Base-by-base conservation (phyloP, 2,797 vertebrate genomes). In the Aulostomus chinensis region DNA sequence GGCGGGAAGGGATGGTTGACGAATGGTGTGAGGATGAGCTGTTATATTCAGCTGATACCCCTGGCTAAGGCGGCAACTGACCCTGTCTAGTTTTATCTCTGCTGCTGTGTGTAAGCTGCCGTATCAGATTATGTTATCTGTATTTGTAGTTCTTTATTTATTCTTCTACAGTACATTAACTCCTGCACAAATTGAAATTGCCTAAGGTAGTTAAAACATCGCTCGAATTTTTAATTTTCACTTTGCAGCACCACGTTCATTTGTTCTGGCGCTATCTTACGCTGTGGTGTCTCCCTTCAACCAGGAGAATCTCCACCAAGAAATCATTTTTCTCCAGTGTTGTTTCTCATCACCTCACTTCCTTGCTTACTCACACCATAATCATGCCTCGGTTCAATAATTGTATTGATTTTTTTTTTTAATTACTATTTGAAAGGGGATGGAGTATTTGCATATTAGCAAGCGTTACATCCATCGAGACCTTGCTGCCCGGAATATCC, bases 371-470 rank as follows among this genome's bases (percentile, higher is more conserved):
- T n/a, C n/a, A n/a, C n/a, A n/a, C n/a, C 9, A 30, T 12, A 10
- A 21, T 24, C 16, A 16, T 3, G 10, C 15, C 15, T 22, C 12
- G 5, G 10, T 3, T 17, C 3, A n/a, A 4, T 38, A 9, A 30
- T 14, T 46, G 1, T 12, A 17, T 35, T 8, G 3, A 8, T 28
- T 14, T 34, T 24, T 33, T 36, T 14, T 28, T 45, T 21, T 14
- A 41, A 21, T 26, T 31, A n/a, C n/a, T n/a, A n/a, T n/a, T 32
- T 41, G n/a, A 14, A 82, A 98, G 96, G 96, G 95, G 13, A 98
- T 98, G 96, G 90, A 94, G 5, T 98, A 98, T 65, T 88, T 98
- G 41, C 95, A 97, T 22, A n/a, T n/a, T n/a, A n/a, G n/a, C n/a
- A n/a, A 89, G 64, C 91, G 91, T 41, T 98, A 96, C 24, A 86